phyloP scores from a whole-genome alignment of 2,888 invertebrate species.

The Autographa pulchrina region DNA sequence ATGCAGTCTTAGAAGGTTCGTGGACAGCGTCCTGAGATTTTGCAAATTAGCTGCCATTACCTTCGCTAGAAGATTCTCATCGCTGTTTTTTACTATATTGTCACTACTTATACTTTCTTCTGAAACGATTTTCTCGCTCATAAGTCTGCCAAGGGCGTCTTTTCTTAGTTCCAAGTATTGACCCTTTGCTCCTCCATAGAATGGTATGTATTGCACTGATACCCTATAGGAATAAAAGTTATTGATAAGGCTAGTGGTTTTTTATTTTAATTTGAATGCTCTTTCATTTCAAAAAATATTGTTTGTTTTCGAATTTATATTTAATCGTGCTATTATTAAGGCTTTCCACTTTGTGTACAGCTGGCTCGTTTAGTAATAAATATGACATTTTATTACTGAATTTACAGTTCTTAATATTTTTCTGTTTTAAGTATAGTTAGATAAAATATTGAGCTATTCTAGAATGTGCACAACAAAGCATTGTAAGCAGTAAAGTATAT shows the following conservation, averaged over 20 bases:
- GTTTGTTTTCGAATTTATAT: too few species aligned
- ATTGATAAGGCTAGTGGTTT: neutral
- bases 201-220: slow-evolving; percentile 88
- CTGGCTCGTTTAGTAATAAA: too few species aligned
- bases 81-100: slow-evolving; percentile 77
- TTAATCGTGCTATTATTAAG: too few species aligned
- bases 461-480: too few species aligned
- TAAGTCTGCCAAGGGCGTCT: slow-evolving; percentile 84
- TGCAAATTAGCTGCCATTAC: slow-evolving; percentile 88
- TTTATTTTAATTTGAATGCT: too few species aligned
- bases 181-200: slow-evolving; percentile 93
- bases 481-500: too few species aligned
- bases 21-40: slow-evolving; percentile 89
- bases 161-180: slow-evolving; percentile 91
- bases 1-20: slow-evolving; percentile 90
- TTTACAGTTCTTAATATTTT: too few species aligned
- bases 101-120: slow-evolving; percentile 83
- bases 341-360: too few species aligned
- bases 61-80: slow-evolving; percentile 81
- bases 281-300: too few species aligned
- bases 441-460: too few species aligned
- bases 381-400: too few species aligned
- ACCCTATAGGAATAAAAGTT: slow-evolving; percentile 63
- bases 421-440: too few species aligned
- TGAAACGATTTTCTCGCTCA: slow-evolving; percentile 85